Evolutionary conservation across 2,113 vertebrate genomes (phyloP).

Genomic region (Brachyhypopomus occidentalis): DNA sequence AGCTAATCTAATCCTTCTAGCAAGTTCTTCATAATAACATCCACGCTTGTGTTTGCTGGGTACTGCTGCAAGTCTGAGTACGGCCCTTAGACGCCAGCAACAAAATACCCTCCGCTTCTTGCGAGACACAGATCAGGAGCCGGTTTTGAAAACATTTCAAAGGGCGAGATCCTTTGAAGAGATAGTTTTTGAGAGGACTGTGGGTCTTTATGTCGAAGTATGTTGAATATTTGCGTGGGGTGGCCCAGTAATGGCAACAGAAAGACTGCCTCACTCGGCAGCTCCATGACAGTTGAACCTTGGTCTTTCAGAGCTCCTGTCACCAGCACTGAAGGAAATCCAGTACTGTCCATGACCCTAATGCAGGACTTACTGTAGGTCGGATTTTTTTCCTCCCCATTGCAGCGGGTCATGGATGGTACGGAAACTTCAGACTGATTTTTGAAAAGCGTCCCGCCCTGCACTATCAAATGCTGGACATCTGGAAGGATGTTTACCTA

Average conservation of each 20-base stretch:
- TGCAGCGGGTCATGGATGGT: not conserved
- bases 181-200: conserved; percentile 4
- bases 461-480: not conserved
- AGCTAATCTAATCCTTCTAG: not conserved
- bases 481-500: conserved; percentile 43
- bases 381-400: not conserved
- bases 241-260: not conserved
- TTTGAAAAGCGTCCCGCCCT: not conserved
- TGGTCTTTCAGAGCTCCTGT: not conserved
- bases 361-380: not conserved
- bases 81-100: not conserved
- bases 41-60: not conserved
- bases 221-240: not conserved
- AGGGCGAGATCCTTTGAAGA: not conserved
- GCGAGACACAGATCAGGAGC: not conserved
- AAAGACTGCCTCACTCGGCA: not conserved
- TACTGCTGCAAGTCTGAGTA: not conserved
- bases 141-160: not conserved
- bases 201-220: not conserved
- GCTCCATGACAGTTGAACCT: not conserved
- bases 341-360: not conserved
- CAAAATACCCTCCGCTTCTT: not conserved
- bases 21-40: too few species aligned
- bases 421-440: not conserved
- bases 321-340: not conserved